phyloP scores from a whole-genome alignment of 2,888 invertebrate genomes.

The Drosophila recens region DNA sequence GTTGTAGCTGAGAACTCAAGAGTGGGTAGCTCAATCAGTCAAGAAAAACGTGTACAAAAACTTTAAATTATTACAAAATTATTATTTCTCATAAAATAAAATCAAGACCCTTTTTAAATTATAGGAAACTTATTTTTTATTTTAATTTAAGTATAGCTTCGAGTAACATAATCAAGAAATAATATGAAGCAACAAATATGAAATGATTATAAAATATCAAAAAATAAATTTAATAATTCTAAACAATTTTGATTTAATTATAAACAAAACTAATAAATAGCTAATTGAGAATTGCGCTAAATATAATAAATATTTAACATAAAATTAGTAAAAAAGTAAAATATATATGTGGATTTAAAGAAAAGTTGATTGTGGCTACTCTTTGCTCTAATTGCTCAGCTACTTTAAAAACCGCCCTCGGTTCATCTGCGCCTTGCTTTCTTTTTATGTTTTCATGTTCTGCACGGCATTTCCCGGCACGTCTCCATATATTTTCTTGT shows the following conservation, averaged over 20 bases:
- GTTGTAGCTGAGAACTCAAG: constrained; percentile 6
- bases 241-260: too few relatives aligned
- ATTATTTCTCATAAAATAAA: background rate
- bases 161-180: too few relatives aligned
- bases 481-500: constrained; percentile 27
- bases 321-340: background rate
- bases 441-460: constrained; percentile 65
- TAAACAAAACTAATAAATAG: background rate
- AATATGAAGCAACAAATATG: too few relatives aligned
- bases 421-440: constrained; percentile 44
- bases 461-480: constrained; percentile 44
- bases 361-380: too few relatives aligned
- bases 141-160: too few relatives aligned
- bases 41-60: background rate
- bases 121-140: too few relatives aligned
- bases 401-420: constrained; percentile 33
- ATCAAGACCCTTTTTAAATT: background rate
- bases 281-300: too few relatives aligned
- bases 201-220: too few relatives aligned
- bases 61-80: background rate
- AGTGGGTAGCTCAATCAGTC: constrained; percentile 18
- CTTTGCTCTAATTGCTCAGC: too few relatives aligned
- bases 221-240: too few relatives aligned
- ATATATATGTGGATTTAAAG: too few relatives aligned
- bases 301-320: too few relatives aligned